Percentiles rank a stretch among this genome's conserved stretches.
Conservation (phyloP, 2,113 vertebrate genomes). For the Philantomba maxwellii region DNA sequence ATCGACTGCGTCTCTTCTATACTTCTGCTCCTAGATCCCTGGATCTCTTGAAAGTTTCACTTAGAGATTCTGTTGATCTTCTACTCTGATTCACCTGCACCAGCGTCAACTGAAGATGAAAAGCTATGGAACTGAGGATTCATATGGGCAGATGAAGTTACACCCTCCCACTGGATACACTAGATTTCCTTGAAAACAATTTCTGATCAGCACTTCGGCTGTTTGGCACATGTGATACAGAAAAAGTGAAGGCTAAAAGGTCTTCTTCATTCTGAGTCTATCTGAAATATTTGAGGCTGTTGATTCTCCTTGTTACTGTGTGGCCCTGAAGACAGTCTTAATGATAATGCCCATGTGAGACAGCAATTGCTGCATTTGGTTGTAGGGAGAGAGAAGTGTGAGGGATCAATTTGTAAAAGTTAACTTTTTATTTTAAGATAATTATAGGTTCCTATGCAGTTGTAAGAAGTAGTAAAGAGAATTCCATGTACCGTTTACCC, state of each 20-base stretch:
- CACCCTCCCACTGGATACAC: neutral
- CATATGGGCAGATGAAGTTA: neutral
- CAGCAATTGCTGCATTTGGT: neutral
- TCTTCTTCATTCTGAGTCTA: neutral
- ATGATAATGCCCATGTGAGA: neutral
- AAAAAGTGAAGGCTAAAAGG: neutral
- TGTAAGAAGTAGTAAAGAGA: neutral
- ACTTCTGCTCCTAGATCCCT: neutral
- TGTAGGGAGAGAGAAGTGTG: neutral
- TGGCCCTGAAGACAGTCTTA: neutral
- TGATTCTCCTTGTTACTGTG: neutral
- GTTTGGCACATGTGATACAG: neutral
- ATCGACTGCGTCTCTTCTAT: neutral
- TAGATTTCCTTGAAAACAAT: neutral
- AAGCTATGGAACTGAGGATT: neutral
- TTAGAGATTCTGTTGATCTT: neutral
- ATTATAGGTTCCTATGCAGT: neutral
- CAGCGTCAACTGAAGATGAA: neutral
- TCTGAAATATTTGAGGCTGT: neutral
- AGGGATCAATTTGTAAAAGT: neutral
- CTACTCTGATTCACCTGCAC: neutral
- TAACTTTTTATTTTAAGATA: neutral
- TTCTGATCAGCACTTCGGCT: neutral
- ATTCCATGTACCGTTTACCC: neutral
- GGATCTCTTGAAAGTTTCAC: neutral